A percentile compares a stretch with the other conserved stretches of the same genome.
Evolutionary conservation across 1,140 invertebrate species (phyloP).

Genomic region (Drosophila guanche): DNA sequence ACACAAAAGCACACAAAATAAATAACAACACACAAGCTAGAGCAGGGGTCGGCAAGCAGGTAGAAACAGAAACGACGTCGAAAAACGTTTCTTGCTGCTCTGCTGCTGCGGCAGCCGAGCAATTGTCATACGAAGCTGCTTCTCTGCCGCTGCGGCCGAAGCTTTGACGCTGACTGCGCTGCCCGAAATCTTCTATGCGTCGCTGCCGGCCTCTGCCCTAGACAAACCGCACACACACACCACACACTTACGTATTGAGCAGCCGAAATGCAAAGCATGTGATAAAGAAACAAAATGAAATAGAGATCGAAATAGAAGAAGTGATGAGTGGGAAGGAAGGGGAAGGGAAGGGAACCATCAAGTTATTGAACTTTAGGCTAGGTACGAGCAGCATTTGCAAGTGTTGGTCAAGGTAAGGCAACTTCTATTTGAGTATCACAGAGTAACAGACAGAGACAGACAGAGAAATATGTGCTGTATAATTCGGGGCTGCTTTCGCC

Average conservation of each 20-base stretch:
- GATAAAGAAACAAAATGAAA: slow-evolving; percentile 68
- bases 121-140: too few species aligned
- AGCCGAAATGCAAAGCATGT: slow-evolving; percentile 74
- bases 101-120: too few species aligned
- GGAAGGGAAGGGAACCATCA: slow-evolving; percentile 39
- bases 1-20: slow-evolving; percentile 7
- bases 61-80: neutral
- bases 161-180: too few species aligned
- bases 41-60: too few species aligned
- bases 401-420: slow-evolving; percentile 34
- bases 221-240: neutral
- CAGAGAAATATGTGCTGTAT: neutral
- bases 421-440: slow-evolving; percentile 26
- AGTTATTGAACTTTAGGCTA: slow-evolving; percentile 56
- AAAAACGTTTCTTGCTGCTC: neutral
- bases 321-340: too few species aligned
- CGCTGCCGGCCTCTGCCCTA: too few species aligned
- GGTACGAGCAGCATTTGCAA: slow-evolving; percentile 7
- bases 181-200: too few species aligned
- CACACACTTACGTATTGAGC: slow-evolving; percentile 46
- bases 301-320: slow-evolving; percentile 39
- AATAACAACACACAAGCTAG: slow-evolving; percentile 15
- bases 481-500: slow-evolving; percentile 56
- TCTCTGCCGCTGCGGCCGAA: too few species aligned
- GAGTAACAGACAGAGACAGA: slow-evolving; percentile 10